A percentile compares a stretch with the other conserved stretches of the same genome.
phyloP scores from a whole-genome alignment of 2,888 invertebrate species.

The Hartigia nigra region DNA sequence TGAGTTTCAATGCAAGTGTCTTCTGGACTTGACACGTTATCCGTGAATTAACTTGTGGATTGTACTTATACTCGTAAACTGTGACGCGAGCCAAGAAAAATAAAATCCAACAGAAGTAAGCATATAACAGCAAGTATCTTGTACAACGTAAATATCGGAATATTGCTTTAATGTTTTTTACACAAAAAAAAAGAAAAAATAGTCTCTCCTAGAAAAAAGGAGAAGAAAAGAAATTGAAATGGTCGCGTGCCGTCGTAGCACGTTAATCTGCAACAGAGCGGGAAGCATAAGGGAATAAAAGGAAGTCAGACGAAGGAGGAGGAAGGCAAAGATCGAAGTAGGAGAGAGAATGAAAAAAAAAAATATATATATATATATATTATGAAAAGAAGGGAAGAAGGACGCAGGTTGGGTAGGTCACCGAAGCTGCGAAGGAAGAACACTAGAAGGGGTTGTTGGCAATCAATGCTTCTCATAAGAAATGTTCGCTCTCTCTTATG shows the following conservation, averaged over 20 bases:
- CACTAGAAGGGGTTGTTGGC: conserved; percentile 58
- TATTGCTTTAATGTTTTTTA: neutral
- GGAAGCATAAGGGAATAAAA: conserved; percentile 24
- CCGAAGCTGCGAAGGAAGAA: conserved; percentile 16
- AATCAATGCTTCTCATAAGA: conserved; percentile 65
- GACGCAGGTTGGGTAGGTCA: neutral
- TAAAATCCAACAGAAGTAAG: neutral
- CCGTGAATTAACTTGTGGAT: neutral
- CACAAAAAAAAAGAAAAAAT: neutral
- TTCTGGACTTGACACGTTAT: too few species aligned
- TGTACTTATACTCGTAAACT: neutral
- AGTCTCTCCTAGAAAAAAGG: conserved; percentile 18
- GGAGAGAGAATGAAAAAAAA: conserved; percentile 27
- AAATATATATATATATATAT: too few species aligned
- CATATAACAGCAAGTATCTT: neutral
- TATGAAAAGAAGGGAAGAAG: neutral
- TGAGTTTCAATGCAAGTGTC: neutral
- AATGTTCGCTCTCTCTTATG: conserved; percentile 57
- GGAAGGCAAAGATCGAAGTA: conserved; percentile 30
- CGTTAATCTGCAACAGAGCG: neutral
- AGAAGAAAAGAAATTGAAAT: conserved; percentile 11
- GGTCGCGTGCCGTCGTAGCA: conserved; percentile 19
- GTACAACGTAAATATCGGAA: neutral
- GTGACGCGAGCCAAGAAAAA: neutral
- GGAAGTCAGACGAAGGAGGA: conserved; percentile 14